Evolutionary conservation across 2,797 vertebrate genomes (phyloP), one percentile per base, ranked within the genome.

Genomic region (Pseudocheirus occidentalis): DNA sequence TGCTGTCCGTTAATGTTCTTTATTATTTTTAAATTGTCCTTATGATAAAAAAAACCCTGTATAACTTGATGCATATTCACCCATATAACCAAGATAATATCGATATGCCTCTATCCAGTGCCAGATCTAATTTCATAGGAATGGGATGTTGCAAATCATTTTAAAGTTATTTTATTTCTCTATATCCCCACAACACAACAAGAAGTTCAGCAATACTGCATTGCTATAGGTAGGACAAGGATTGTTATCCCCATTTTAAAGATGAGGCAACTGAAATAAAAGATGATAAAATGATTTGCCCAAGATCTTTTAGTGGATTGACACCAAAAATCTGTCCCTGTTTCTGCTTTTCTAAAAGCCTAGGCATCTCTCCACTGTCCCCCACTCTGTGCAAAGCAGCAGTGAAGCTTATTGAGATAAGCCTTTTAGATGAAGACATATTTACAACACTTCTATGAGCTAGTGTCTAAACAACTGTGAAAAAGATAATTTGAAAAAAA

Each of bases 21-120:
- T 91, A 46, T 92, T 94, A 90, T 90, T 94, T 93, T 94, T 50
- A 95, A 89, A 66, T 93, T 40, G 90, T 91, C 90, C 91, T 95
- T 92, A 18, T 58, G 59, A 73, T 62, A 91, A 92, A 54, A 54
- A 54, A 54, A 55, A 95, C 27, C 55, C 13, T 53, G 28, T 29
- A 9, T 90, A 52, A 34, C 29, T 52, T 90, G 52, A 31, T 90
- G 50, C 24, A 90, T 4, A 90, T 24, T 27, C 3, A 18, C 5
- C 29, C 52, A 90, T 87, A 50, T 87, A 50, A 50, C 73, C 9
- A 50, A 87, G 40, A 28, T 50, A 24, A 87, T 87, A 50, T 46
- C 24, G 73, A 87, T 27, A 27, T 27, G 3, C 40, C 73, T 81
- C n/a, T 73, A 7, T 81, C n/a, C 40, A 87, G 10, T 27, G 21